Percentiles rank a stretch among this genome's conserved stretches.
Evolutionary conservation across 2,888 invertebrate genomes (phyloP).

Genomic region (Xestia ashworthii): DNA sequence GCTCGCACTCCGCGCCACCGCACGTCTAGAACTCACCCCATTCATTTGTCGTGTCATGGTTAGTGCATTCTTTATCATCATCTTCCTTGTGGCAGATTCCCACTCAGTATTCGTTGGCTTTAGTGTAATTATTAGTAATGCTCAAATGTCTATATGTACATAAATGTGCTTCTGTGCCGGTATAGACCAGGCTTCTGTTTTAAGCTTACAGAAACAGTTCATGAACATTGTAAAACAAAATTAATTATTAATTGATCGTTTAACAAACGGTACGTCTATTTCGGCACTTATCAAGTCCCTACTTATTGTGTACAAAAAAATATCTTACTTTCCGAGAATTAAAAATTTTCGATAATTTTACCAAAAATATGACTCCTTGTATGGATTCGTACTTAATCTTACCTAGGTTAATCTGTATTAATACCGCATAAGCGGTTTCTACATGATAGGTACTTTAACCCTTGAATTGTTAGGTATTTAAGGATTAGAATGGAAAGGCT

Average conservation of each 20-base stretch:
- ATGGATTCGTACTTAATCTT: conserved; percentile 66
- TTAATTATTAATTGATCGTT: conserved; percentile 16
- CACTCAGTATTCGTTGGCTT: conserved; percentile 51
- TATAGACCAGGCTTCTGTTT: conserved; percentile 41
- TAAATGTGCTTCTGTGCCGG: conserved; percentile 44
- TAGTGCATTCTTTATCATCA: conserved; percentile 46
- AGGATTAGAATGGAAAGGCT: conserved; percentile 48
- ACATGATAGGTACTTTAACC: conserved; percentile 41
- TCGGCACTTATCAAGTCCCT: conserved; percentile 51
- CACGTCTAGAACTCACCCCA: conserved; percentile 46
- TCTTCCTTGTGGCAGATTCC: conserved; percentile 58
- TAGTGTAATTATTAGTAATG: conserved; percentile 58
- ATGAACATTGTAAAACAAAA: conserved; percentile 35
- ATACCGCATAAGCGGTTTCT: conserved; percentile 44
- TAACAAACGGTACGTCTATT: conserved; percentile 43
- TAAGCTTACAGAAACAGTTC: conserved; percentile 32
- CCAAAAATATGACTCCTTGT: conserved; percentile 71
- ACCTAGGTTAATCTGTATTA: conserved; percentile 57
- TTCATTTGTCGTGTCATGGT: conserved; percentile 44
- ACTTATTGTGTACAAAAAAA: conserved; percentile 61
- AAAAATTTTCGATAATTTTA: conserved; percentile 79
- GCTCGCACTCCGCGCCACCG: not conserved
- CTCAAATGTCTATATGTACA: conserved; percentile 59
- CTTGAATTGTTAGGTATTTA: conserved; percentile 37
- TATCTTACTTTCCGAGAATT: conserved; percentile 65